Evolutionary conservation across 2,888 invertebrate species (phyloP).

Genomic region (Lissonota sp.): DNA sequence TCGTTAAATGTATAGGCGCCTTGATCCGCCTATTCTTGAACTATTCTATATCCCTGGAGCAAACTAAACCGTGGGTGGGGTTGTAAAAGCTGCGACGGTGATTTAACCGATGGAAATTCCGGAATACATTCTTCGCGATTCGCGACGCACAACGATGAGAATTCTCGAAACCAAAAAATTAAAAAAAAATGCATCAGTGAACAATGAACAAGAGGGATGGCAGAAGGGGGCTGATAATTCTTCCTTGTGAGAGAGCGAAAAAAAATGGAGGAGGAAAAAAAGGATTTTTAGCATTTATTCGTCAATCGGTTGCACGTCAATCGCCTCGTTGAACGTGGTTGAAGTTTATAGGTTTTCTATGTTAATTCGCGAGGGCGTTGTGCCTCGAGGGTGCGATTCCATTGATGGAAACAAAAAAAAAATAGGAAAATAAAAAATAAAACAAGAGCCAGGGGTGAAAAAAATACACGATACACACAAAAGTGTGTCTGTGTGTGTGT

Average conservation of each 20-base stretch:
- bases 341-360: conserved; percentile 61
- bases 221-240: background rate
- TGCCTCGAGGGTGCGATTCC: conserved; percentile 49
- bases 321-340: conserved; percentile 40
- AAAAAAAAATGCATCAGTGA: background rate
- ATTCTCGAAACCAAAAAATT: background rate
- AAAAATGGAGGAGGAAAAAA: conserved; percentile 16
- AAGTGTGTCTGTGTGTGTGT: no score
- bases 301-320: conserved; percentile 52
- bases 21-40: conserved; percentile 10
- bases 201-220: conserved; percentile 24
- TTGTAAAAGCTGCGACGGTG: conserved; percentile 1
- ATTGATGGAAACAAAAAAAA: conserved; percentile 45
- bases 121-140: conserved; percentile 18
- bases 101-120: conserved; percentile 1
- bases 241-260: background rate
- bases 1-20: conserved; percentile 52
- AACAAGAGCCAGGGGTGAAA: conserved; percentile 2
- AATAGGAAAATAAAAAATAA: background rate
- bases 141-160: background rate
- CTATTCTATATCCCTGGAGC: background rate
- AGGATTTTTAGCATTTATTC: conserved; percentile 46
- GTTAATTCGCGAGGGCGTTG: conserved; percentile 50
- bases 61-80: background rate
- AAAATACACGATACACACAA: conserved; percentile 6